A percentile compares a stretch with the other conserved stretches of the same genome.
phyloP scores from a whole-genome alignment of 2,113 vertebrate species.

The Indicator indicator region DNA sequence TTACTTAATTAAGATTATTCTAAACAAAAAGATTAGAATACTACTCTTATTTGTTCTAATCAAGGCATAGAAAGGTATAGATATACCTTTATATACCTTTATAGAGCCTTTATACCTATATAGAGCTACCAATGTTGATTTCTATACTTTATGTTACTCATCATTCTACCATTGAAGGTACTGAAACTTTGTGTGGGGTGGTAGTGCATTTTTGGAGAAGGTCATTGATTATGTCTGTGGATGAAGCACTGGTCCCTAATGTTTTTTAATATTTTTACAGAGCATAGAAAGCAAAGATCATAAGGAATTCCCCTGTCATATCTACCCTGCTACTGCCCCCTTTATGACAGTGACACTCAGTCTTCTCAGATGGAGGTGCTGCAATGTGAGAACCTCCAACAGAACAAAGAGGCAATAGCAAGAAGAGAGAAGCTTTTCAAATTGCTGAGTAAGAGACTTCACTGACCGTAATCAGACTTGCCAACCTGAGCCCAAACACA shows the following conservation, averaged over 20 bases:
- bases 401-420: background rate
- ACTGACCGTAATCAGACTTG: background rate
- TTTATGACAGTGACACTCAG: background rate
- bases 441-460: background rate
- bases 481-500: background rate
- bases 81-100: too few species aligned
- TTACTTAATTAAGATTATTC: background rate
- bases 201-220: background rate
- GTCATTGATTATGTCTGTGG: background rate
- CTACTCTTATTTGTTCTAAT: background rate
- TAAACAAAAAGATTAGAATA: background rate
- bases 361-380: background rate
- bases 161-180: background rate
- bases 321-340: rapidly evolving
- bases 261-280: background rate
- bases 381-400: background rate
- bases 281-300: background rate
- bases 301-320: background rate
- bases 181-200: background rate
- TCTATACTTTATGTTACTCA: background rate
- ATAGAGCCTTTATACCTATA: too few species aligned
- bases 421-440: background rate
- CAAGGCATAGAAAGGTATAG: background rate
- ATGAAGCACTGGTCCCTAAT: background rate
- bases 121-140: background rate